A percentile compares a stretch with the other conserved stretches of the same genome.
These are phyloP conservation scores for Glaucomys volans DNA, from an alignment of 2,113 vertebrate genomes.

Conservation along the genomic window DNA sequence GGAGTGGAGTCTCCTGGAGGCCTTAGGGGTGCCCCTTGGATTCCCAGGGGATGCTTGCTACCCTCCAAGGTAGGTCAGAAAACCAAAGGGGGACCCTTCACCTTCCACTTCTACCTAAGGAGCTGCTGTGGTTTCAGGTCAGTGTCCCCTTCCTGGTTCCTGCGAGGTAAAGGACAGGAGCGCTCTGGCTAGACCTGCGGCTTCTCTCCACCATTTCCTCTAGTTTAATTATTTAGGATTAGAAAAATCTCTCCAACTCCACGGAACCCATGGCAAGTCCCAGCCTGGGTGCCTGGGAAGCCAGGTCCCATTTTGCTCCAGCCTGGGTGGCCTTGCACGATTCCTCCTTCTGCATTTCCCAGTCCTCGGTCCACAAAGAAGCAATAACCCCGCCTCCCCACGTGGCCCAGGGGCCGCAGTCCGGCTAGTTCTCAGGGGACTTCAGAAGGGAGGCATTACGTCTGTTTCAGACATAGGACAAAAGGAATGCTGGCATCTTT, in stretches of 20 bases:
- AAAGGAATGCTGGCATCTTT: background rate
- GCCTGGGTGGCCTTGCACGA: background rate
- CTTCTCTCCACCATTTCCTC: background rate
- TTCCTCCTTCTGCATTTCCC: background rate
- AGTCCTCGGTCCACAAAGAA: background rate
- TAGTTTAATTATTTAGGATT: background rate
- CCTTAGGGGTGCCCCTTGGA: background rate
- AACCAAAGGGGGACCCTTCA: background rate
- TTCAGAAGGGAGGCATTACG: conserved; percentile 34
- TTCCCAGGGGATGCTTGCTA: background rate
- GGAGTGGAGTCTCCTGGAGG: background rate
- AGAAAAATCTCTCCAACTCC: background rate
- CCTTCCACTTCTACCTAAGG: background rate
- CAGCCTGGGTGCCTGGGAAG: background rate
- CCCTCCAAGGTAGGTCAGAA: background rate
- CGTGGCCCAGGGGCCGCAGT: background rate
- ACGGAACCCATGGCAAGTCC: background rate
- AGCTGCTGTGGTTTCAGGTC: background rate
- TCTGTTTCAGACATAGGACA: background rate
- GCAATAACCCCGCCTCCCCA: conserved; percentile 43
- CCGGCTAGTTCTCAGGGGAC: background rate
- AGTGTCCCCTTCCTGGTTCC: background rate
- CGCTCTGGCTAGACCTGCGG: background rate
- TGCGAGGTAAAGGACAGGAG: fast-evolving
- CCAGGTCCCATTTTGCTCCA: background rate